phyloP scores from a whole-genome alignment of 2,797 vertebrate species.

The Scolopax bukidnonensis region DNA sequence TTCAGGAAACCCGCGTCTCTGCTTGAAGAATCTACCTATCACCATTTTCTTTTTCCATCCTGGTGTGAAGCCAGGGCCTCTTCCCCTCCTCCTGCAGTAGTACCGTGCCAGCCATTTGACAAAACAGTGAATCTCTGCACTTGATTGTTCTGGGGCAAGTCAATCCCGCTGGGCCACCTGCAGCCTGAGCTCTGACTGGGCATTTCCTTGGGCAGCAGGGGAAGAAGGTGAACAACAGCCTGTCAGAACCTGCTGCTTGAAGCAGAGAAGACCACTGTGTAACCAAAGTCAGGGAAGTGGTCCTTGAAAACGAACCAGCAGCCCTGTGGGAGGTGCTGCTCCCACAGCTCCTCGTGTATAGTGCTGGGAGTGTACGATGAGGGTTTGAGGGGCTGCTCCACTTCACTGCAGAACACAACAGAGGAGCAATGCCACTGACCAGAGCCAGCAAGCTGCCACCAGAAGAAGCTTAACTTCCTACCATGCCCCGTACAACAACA shows the following conservation, averaged over 20 bases:
- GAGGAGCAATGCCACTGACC: background rate
- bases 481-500: background rate
- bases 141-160: background rate
- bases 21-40: background rate
- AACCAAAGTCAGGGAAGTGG: background rate
- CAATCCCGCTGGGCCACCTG: background rate
- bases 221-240: background rate
- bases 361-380: background rate
- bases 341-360: background rate
- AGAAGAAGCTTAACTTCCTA: background rate
- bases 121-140: background rate
- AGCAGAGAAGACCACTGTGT: background rate
- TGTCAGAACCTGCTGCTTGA: background rate
- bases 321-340: rapidly evolving
- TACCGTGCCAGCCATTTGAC: background rate
- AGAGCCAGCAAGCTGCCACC: background rate
- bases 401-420: background rate
- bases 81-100: background rate
- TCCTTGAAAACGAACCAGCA: background rate
- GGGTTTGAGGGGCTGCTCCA: background rate
- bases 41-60: background rate
- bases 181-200: background rate
- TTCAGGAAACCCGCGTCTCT: background rate
- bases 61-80: background rate
- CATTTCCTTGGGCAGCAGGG: background rate